phyloP scores from a whole-genome alignment of 2,888 invertebrate genomes.

The Eupithecia subumbrata region DNA sequence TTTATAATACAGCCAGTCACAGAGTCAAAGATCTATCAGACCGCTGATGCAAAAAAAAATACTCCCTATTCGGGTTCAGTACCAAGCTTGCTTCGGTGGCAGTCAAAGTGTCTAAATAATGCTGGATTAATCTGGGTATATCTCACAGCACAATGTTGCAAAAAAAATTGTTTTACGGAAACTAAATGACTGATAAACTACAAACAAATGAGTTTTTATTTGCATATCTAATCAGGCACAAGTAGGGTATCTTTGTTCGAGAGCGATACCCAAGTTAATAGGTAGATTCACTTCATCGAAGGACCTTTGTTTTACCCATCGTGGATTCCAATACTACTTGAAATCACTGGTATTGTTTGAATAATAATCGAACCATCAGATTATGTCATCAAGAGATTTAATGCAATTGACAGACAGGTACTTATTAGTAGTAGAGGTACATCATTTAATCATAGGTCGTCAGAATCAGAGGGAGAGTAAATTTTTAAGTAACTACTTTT shows the following conservation, averaged over 20 bases:
- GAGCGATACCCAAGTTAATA: not conserved
- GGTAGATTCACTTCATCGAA: slow-evolving; percentile 27
- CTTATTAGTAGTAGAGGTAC: not conserved
- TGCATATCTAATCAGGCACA: no score
- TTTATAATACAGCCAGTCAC: no score
- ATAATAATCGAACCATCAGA: slow-evolving; percentile 60
- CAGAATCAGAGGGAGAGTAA: not conserved
- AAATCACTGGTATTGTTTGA: slow-evolving; percentile 67
- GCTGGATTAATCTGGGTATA: not conserved
- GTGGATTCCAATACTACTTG: slow-evolving; percentile 37
- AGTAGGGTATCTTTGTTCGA: no score
- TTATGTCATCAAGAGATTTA: slow-evolving; percentile 36
- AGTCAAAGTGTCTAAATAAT: not conserved
- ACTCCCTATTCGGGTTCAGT: no score
- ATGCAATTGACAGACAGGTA: not conserved
- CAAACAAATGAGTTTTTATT: not conserved
- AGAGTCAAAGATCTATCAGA: no score
- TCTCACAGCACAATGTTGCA: not conserved
- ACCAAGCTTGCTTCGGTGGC: no score
- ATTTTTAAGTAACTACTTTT: not conserved
- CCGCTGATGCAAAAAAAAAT: no score
- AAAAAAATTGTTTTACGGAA: not conserved
- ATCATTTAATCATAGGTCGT: no score
- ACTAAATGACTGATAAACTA: not conserved
- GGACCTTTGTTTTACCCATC: not conserved